Base-by-base conservation (phyloP, 23 tunicate genomes). In the Clavelina lepadiformis region DNA sequence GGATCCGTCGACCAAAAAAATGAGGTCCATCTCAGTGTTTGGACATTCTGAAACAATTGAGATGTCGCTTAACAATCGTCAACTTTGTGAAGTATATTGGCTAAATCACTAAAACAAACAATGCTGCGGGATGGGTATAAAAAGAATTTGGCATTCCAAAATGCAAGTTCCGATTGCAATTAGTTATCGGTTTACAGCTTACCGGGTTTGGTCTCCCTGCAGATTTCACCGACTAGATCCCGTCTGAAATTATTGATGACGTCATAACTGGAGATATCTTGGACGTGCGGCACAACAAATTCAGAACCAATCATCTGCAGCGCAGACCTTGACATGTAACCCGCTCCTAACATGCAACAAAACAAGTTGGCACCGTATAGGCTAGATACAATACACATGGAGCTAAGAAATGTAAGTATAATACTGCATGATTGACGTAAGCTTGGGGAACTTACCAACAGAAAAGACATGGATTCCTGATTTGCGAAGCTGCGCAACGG, bases 131-230 rank as follows among this genome's bases (percentile, higher is more conserved):
- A n/a, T n/a, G n/a, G n/a, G n/a, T n/a, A n/a, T n/a, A n/a, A n/a
- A n/a, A n/a, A n/a, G n/a, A n/a, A n/a, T n/a, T n/a, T n/a, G n/a
- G n/a, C n/a, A n/a, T n/a, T n/a, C n/a, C n/a, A n/a, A n/a, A n/a
- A n/a, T n/a, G n/a, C n/a, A n/a, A n/a, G n/a, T n/a, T n/a, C n/a
- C n/a, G n/a, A n/a, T n/a, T n/a, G n/a, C n/a, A n/a, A n/a, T n/a
- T n/a, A n/a, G n/a, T n/a, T n/a, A n/a, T n/a, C n/a, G n/a, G n/a
- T n/a, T n/a, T n/a, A n/a, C n/a, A n/a, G n/a, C n/a, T n/a, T 23
- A 84, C 93, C 93, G 51, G 82, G 72, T 69, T 76, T 76, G 18
- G 93, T 84, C 41, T 84, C 76, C 18, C 78, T 46, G 63, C 93
- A 84, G 46, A 84, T 84, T 53, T 84, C 81, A 18, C 78, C 83